These are phyloP conservation scores for Axis porcinus DNA, from an alignment of 2,113 vertebrate genomes.

Conservation along the genomic window DNA sequence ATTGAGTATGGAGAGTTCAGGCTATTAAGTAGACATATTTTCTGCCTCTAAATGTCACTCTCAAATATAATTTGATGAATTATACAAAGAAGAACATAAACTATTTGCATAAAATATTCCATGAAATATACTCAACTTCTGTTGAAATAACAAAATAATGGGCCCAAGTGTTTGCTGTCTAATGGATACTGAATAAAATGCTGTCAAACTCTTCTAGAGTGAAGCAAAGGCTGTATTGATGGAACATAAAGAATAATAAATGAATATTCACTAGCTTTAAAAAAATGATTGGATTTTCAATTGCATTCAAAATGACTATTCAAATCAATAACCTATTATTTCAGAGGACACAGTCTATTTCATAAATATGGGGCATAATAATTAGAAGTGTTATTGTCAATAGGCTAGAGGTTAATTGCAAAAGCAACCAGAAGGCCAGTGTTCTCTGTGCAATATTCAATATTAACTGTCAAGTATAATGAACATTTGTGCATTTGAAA, in stretches of 20 bases:
- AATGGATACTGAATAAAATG: slow-evolving; percentile 36
- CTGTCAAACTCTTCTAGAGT: not conserved
- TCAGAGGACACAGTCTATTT: slow-evolving; percentile 54
- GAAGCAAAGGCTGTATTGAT: slow-evolving; percentile 31
- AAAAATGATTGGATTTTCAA: slow-evolving; percentile 64
- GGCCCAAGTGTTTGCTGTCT: not conserved
- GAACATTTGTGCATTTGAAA: slow-evolving; percentile 12
- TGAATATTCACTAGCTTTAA: slow-evolving; percentile 53
- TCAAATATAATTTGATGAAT: not conserved
- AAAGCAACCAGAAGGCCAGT: slow-evolving; percentile 40
- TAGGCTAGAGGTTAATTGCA: slow-evolving; percentile 57
- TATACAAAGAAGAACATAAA: not conserved
- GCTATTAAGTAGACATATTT: not conserved
- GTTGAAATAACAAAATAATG: slow-evolving; percentile 37
- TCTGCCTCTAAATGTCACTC: not conserved
- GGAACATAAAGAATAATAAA: slow-evolving; percentile 32
- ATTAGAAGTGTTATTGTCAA: slow-evolving; percentile 59
- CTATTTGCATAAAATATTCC: not conserved
- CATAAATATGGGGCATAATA: slow-evolving; percentile 57
- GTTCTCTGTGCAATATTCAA: slow-evolving; percentile 12
- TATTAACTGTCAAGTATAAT: not conserved
- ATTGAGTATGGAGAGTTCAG: not conserved
- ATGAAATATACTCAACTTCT: not conserved
- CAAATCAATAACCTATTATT: slow-evolving; percentile 65
- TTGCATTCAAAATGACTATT: slow-evolving; percentile 59